Percentiles rank a stretch among this genome's conserved stretches.
Conservation (phyloP, 1,140 invertebrate genomes). For the Mycetomoellerius zeteki region DNA sequence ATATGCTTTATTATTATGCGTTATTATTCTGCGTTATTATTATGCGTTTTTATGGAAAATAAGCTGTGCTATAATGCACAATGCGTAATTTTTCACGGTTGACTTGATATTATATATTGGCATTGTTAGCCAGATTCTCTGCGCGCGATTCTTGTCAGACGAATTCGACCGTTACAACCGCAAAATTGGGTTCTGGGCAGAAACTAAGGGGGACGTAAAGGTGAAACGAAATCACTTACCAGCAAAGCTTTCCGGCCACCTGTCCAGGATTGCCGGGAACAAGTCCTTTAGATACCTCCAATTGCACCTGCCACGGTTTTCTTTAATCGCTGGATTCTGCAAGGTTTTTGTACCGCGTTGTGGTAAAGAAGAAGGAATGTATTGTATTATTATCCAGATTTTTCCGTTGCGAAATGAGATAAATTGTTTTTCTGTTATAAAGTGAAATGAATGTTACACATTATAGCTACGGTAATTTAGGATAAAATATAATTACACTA, state of each 20-base stretch:
- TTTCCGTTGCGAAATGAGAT: not conserved
- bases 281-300: conserved; percentile 30
- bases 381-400: not conserved
- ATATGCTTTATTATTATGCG: not conserved
- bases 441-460: not conserved
- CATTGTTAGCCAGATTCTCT: not conserved
- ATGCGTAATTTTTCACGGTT: conserved; percentile 25
- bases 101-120: conserved; percentile 19
- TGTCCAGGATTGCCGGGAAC: conserved; percentile 34
- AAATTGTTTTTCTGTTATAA: not conserved
- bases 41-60: not conserved
- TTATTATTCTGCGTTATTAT: not conserved
- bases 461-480: not conserved
- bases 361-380: not conserved
- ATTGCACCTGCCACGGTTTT: conserved; percentile 66
- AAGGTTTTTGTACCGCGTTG: conserved; percentile 1
- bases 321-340: conserved; percentile 43
- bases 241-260: conserved; percentile 50
- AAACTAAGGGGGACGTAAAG: not conserved
- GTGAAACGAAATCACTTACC: conserved; percentile 64
- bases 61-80: not conserved
- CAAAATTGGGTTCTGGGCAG: conserved; percentile 34
- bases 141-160: conserved; percentile 29
- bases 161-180: conserved; percentile 67
- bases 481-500: not conserved